A percentile compares a stretch with the other conserved stretches of the same genome.
These are phyloP conservation scores for Trichosurus vulpecula DNA, from an alignment of 2,797 vertebrate genomes.

Conservation along the genomic window DNA sequence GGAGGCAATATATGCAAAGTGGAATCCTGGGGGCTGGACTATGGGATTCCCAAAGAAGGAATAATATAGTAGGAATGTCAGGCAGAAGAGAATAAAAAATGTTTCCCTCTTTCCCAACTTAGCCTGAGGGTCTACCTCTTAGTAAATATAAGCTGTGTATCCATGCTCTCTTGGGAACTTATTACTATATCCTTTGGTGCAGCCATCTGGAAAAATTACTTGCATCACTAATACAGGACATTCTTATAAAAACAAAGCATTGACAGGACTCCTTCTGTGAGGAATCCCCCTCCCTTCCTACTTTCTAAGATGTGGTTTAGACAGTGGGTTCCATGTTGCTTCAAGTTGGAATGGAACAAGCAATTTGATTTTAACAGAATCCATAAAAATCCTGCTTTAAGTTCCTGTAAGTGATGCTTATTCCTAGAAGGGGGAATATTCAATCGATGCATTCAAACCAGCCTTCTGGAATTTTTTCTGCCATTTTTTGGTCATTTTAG, in stretches of 20 bases:
- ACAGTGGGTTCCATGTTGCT: slow-evolving; percentile 3
- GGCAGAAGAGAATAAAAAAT: not conserved
- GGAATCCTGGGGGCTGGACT: not conserved
- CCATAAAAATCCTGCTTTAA: not conserved
- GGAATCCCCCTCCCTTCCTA: not conserved
- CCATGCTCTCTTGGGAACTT: not conserved
- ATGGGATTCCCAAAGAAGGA: not conserved
- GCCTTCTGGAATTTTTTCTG: not conserved
- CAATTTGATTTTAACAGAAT: slow-evolving; percentile 1
- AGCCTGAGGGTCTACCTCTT: not conserved
- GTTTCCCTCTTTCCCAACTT: not conserved
- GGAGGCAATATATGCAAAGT: not conserved
- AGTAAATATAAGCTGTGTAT: not conserved
- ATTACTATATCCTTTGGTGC: not conserved
- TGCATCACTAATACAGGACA: not conserved
- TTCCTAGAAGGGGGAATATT: not conserved
- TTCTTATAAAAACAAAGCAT: not conserved
- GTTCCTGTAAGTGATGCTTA: not conserved
- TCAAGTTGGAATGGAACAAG: not conserved
- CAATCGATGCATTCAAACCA: not conserved
- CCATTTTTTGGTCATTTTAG: not conserved
- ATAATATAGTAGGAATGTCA: not conserved
- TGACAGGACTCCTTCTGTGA: not conserved
- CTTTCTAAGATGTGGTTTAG: slow-evolving; percentile 5
- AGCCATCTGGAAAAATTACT: not conserved